Percentiles rank a stretch among this genome's conserved stretches.
Evolutionary conservation across 2,888 invertebrate species (phyloP).

Genomic region (Cryptophagus acutangulus): DNA sequence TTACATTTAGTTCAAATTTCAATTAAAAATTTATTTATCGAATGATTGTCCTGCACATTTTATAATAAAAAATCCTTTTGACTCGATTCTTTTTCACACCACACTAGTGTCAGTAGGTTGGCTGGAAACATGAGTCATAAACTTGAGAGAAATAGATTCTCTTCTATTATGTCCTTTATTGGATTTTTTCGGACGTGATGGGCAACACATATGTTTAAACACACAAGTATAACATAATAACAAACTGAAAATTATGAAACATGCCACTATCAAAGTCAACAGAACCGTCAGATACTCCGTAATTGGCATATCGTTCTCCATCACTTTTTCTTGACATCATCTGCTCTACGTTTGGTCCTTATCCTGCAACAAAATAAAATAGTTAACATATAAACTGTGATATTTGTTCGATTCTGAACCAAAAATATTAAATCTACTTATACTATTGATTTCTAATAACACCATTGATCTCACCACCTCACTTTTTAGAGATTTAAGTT

Average conservation of each 20-base stretch:
- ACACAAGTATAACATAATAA: constrained; percentile 64
- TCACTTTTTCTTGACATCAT: too few relatives aligned
- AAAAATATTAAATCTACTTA: too few relatives aligned
- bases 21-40: too few relatives aligned
- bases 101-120: constrained; percentile 54
- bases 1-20: too few relatives aligned
- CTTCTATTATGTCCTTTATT: constrained; percentile 35
- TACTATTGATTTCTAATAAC: too few relatives aligned
- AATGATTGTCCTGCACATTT: too few relatives aligned
- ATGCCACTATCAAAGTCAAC: constrained; percentile 56
- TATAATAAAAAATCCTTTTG: too few relatives aligned
- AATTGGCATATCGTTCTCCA: constrained; percentile 2
- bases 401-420: too few relatives aligned
- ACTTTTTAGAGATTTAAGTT: too few relatives aligned
- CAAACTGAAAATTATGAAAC: constrained; percentile 58
- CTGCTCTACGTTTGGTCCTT: not conserved
- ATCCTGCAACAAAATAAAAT: not conserved
- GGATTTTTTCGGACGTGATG: constrained; percentile 33
- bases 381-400: too few relatives aligned
- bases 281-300: constrained; percentile 54
- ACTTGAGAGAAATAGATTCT: constrained; percentile 58
- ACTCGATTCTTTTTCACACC: constrained; percentile 19
- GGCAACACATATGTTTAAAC: constrained; percentile 58
- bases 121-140: constrained; percentile 56
- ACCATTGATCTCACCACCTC: too few relatives aligned